Conservation (phyloP, 2,888 invertebrate genomes). For the Erpobdella octoculata region DNA sequence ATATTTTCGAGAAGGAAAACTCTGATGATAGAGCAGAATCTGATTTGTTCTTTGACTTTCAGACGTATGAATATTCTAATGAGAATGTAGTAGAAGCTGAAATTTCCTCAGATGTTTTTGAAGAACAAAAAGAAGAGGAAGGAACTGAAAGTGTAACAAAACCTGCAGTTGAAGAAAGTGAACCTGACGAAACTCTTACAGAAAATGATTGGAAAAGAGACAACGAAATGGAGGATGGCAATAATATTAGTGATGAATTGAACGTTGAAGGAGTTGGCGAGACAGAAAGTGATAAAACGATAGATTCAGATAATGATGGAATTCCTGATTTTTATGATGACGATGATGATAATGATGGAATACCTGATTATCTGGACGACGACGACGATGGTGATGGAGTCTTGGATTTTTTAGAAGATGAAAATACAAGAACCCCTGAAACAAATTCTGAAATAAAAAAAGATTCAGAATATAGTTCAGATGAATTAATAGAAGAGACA, state of each 20-base stretch:
- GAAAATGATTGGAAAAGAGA: not conserved
- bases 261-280: not conserved
- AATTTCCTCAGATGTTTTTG: not conserved
- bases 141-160: not conserved
- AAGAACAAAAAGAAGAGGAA: not conserved
- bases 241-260: not conserved
- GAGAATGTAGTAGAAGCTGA: not conserved
- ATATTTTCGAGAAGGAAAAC: slow-evolving; percentile 29
- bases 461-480: too few relatives aligned
- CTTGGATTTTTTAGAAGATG: slow-evolving; percentile 34
- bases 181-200: not conserved
- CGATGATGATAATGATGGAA: slow-evolving; percentile 36
- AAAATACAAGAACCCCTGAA: not conserved
- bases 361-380: slow-evolving; percentile 29
- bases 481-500: too few relatives aligned
- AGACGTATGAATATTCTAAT: slow-evolving; percentile 4
- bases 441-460: too few relatives aligned
- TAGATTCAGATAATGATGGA: slow-evolving; percentile 23
- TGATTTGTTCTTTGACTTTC: slow-evolving; percentile 36
- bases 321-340: slow-evolving; percentile 37
- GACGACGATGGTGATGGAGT: slow-evolving; percentile 43
- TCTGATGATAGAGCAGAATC: not conserved
- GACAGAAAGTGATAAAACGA: slow-evolving; percentile 29
- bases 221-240: not conserved
- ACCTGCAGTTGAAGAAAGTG: not conserved